Percentiles rank a stretch among this genome's conserved stretches.
Conservation (phyloP, 2,113 vertebrate genomes). For the Balaeniceps rex region DNA sequence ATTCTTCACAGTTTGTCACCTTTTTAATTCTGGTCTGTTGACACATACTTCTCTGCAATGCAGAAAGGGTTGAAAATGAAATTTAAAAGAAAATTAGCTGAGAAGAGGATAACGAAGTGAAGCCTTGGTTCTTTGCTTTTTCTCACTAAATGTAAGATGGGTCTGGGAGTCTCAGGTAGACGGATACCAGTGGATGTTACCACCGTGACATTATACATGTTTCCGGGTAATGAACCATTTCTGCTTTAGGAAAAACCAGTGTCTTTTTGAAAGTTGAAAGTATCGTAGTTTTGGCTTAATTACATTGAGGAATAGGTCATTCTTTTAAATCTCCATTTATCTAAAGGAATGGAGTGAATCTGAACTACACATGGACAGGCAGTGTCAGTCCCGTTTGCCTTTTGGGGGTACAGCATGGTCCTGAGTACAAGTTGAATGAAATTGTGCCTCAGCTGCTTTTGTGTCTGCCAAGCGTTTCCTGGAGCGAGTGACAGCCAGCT, state of each 20-base stretch:
- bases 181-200: neutral
- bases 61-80: conserved; percentile 55
- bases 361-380: neutral
- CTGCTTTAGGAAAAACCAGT: neutral
- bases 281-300: neutral
- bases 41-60: conserved; percentile 49
- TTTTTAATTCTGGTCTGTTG: conserved; percentile 72
- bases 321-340: neutral
- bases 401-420: accelerated
- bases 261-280: neutral
- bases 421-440: neutral
- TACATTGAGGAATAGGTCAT: neutral
- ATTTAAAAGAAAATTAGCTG: conserved; percentile 66
- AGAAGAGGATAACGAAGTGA: neutral
- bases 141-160: neutral
- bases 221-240: neutral
- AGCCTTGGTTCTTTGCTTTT: neutral
- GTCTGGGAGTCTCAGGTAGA: neutral
- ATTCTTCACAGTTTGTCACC: conserved; percentile 78
- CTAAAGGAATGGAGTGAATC: neutral
- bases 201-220: too few relatives aligned
- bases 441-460: neutral
- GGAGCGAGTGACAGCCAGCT: neutral
- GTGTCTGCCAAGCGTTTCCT: neutral
- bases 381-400: neutral